phyloP scores from a whole-genome alignment of 2,113 vertebrate species.

The Rynchops niger region DNA sequence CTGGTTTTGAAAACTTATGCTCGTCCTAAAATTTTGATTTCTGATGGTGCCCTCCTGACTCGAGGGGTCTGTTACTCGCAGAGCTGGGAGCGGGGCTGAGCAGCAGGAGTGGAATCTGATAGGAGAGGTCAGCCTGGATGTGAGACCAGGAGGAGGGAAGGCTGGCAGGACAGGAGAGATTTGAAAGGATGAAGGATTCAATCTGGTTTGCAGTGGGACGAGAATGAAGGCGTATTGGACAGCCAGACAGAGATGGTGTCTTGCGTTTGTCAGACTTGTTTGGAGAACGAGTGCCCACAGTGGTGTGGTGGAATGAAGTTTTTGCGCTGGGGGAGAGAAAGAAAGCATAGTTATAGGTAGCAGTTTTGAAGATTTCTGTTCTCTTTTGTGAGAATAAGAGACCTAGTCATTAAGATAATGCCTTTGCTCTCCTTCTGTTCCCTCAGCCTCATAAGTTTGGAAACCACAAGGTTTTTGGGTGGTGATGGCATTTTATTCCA shows the following conservation, averaged over 20 bases:
- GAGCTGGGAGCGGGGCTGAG: not conserved
- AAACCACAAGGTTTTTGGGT: not conserved
- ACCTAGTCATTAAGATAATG: not conserved
- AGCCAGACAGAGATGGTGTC: not conserved
- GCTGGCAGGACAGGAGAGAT: not conserved
- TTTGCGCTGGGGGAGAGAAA: not conserved
- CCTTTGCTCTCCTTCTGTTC: not conserved
- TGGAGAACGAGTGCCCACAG: not conserved
- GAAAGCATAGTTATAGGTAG: not conserved
- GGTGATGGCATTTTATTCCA: not conserved
- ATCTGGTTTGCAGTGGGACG: not conserved
- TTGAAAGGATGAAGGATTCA: not conserved
- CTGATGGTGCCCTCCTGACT: not conserved
- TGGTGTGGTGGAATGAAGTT: not conserved
- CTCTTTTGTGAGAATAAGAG: not conserved
- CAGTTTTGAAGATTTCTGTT: not conserved
- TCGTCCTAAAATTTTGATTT: not conserved
- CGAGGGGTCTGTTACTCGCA: not conserved
- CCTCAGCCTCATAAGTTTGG: not conserved
- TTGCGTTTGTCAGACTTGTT: not conserved
- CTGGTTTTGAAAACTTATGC: rapidly evolving
- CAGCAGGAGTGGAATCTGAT: not conserved
- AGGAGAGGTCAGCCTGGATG: not conserved
- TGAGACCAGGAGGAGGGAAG: not conserved
- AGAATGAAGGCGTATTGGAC: not conserved